These are phyloP conservation scores for Dallia pectoralis DNA, from an alignment of 2,797 vertebrate species.

Conservation along the genomic window DNA sequence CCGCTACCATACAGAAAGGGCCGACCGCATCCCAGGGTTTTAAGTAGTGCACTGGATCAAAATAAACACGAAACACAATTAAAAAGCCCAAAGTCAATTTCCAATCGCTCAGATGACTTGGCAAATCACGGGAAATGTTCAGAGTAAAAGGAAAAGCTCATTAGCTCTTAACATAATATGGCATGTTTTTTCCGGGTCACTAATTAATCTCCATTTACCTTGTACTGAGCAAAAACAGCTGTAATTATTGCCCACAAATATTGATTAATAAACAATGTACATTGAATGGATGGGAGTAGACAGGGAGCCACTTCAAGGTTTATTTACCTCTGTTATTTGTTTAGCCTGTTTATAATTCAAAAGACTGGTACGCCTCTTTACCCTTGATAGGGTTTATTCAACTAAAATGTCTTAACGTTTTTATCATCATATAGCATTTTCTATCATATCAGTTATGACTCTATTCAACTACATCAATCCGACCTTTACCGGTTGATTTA, in stretches of 20 bases:
- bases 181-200: conserved; percentile 86
- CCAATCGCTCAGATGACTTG: conserved; percentile 75
- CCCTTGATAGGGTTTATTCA: conserved; percentile 56
- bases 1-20: conserved; percentile 44
- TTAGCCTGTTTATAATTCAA: conserved; percentile 69
- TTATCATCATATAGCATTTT: conserved; percentile 23
- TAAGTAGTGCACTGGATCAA: conserved; percentile 40
- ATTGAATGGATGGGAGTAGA: conserved; percentile 76
- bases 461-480: conserved; percentile 21
- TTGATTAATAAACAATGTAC: conserved; percentile 90
- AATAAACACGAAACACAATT: conserved; percentile 61
- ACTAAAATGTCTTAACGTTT: conserved; percentile 58
- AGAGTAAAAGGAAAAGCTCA: conserved; percentile 80
- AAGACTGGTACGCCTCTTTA: conserved; percentile 66
- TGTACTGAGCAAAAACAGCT: conserved; percentile 80
- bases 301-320: conserved; percentile 63
- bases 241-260: conserved; percentile 91
- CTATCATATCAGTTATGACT: conserved; percentile 23
- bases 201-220: conserved; percentile 92
- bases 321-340: conserved; percentile 63
- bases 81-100: conserved; percentile 67
- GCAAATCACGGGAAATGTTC: conserved; percentile 89
- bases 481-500: conserved; percentile 19
- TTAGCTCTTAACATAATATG: conserved; percentile 81
- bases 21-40: conserved; percentile 27